Evolutionary conservation across 2,888 invertebrate genomes (phyloP).

Genomic region (Sarcophaga variegata): DNA sequence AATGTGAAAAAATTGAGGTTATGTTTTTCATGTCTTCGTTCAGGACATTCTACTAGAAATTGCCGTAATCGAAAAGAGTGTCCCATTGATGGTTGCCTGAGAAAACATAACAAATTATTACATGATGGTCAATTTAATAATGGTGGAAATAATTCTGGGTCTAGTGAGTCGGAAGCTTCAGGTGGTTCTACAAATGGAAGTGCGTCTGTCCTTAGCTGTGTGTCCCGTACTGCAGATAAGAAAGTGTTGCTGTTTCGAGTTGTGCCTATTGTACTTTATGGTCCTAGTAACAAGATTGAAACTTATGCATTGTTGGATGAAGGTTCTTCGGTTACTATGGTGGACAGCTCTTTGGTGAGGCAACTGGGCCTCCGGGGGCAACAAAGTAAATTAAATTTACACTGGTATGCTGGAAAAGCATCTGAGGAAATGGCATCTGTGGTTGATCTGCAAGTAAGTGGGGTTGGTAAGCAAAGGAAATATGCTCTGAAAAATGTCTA

Average conservation of each 20-base stretch:
- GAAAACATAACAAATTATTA: slow-evolving; percentile 29
- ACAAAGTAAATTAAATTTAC: too few species aligned
- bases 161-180: not conserved
- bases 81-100: not conserved
- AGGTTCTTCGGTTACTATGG: slow-evolving; percentile 41
- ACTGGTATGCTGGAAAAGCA: slow-evolving; percentile 14
- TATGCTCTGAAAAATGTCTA: not conserved
- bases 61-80: too few species aligned
- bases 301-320: slow-evolving; percentile 27
- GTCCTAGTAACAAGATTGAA: slow-evolving; percentile 15
- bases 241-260: too few species aligned
- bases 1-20: too few species aligned
- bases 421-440: not conserved
- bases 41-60: not conserved
- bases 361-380: too few species aligned
- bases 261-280: not conserved
- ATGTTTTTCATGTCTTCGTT: too few species aligned
- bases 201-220: not conserved
- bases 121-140: not conserved
- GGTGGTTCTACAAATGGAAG: not conserved
- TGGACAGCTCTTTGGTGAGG: not conserved
- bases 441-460: slow-evolving; percentile 36
- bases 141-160: not conserved
- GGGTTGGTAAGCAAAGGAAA: not conserved
- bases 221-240: too few species aligned